Percentiles rank a stretch among this genome's conserved stretches.
Conservation (phyloP, 2,797 vertebrate genomes). For the Micromesistius poutassou region DNA sequence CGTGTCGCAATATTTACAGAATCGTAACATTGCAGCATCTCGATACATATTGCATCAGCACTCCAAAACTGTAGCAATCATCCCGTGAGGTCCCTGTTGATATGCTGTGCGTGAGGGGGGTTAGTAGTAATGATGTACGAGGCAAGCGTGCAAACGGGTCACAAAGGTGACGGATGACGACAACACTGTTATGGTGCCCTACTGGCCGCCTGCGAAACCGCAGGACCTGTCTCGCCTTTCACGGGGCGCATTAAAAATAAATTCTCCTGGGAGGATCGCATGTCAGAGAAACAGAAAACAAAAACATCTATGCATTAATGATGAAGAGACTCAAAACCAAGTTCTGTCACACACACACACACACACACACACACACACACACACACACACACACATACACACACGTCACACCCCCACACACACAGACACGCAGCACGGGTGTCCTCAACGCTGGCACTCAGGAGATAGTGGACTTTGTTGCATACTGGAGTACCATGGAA, state of each 20-base stretch:
- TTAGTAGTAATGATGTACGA: neutral
- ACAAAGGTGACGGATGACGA: neutral
- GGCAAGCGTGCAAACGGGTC: neutral
- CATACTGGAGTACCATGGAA: neutral
- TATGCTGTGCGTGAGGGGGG: neutral
- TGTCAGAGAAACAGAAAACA: conserved; percentile 66
- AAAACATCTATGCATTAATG: conserved; percentile 67
- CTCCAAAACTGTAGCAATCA: neutral
- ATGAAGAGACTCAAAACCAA: conserved; percentile 47
- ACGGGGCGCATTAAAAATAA: conserved; percentile 66
- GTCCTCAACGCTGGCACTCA: conserved; percentile 18
- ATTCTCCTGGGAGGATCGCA: conserved; percentile 56
- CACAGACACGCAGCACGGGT: conserved; percentile 14
- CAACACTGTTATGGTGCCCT: neutral
- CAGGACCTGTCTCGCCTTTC: conserved; percentile 61
- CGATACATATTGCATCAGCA: too few relatives aligned
- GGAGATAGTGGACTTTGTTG: neutral
- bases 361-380: too few relatives aligned
- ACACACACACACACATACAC: too few relatives aligned
- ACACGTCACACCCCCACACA: too few relatives aligned
- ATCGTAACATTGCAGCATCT: too few relatives aligned
- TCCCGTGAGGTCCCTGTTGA: neutral
- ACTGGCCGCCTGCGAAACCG: conserved; percentile 23
- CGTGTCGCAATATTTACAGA: too few relatives aligned
- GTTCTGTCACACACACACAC: neutral